A percentile compares a stretch with the other conserved stretches of the same genome.
These are phyloP conservation scores for Hyles euphorbiae DNA, from an alignment of 1,140 invertebrate species.

Conservation along the genomic window DNA sequence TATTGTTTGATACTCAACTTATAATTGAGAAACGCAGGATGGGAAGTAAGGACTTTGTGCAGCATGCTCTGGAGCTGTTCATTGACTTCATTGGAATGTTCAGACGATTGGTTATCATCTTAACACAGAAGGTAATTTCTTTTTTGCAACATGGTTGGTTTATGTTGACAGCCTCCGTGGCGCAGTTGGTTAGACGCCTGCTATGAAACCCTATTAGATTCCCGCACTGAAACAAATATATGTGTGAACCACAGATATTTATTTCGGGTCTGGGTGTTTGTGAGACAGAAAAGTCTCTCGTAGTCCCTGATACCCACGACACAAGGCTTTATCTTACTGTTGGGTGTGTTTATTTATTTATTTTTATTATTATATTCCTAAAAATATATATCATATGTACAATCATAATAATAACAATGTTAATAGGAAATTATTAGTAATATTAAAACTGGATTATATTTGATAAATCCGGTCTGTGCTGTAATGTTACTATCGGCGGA, in stretches of 20 bases:
- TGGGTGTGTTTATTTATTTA: background rate
- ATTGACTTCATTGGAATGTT: slow-evolving; percentile 95
- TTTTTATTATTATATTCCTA: slow-evolving; percentile 2
- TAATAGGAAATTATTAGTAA: background rate
- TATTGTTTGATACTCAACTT: slow-evolving; percentile 96
- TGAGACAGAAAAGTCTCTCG: too few relatives aligned
- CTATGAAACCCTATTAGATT: too few relatives aligned
- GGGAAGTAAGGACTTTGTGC: slow-evolving; percentile 95
- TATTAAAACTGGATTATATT: too few relatives aligned
- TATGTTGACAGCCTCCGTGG: too few relatives aligned
- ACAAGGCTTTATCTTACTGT: too few relatives aligned
- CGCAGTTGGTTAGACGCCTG: too few relatives aligned
- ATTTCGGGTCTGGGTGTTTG: too few relatives aligned
- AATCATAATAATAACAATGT: background rate
- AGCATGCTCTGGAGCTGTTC: slow-evolving; percentile 93
- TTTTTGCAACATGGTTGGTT: background rate
- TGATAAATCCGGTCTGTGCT: too few relatives aligned
- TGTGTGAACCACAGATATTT: too few relatives aligned
- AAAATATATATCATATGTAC: background rate
- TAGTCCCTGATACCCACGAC: too few relatives aligned
- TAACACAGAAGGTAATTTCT: slow-evolving; percentile 88
- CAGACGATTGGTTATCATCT: slow-evolving; percentile 90
- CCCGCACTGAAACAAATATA: too few relatives aligned
- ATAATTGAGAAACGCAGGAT: slow-evolving; percentile 94
- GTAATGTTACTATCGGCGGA: too few relatives aligned